Evolutionary conservation across 2,797 vertebrate genomes (phyloP), one percentile per base, ranked within the genome.

Genomic region (Pseudomugil gertrudae): DNA sequence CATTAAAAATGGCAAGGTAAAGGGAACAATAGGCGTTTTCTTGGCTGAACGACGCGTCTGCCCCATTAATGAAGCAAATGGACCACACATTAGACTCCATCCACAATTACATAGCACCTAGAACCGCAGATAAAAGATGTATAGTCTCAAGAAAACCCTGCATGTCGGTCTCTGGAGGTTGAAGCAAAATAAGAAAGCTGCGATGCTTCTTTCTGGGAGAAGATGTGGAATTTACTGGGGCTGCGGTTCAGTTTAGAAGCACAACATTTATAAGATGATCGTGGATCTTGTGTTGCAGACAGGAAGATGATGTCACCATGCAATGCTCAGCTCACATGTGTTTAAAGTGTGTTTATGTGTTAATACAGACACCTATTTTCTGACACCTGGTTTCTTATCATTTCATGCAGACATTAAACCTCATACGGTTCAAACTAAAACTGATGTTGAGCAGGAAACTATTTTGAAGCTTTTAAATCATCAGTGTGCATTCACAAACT

Each of bases 21-120:
- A 78, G 80, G 63, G 79, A 79, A 93, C 90, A 92, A 92, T 90
- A 71, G 83, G 51, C 69, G 58, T 90, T 88, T 89, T 88, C 89
- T 89, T 87, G 85, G 81, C 81, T 76, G 85, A 88, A 69, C 74
- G 76, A 81, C 84, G 84, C 74, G 84, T 88, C 88, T 72, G 86
- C 84, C 84, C 81, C 85, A 83, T 91, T 91, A 91, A 88, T 83
- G 87, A 88, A 85, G 84, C 87, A 88, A 89, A 91, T 87, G 87
- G 89, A 88, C 84, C 87, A 88, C 89, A 87, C 89, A 87, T 90
- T 88, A 87, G 79, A 76, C 71, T 79, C 74, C 71, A 68, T 85
- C 87, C 82, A 83, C 81, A 82, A 83, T 82, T 71, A 71, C 81
- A 63, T 66, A 45, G 81, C 76, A 83, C 75, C 78, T 67, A 76